phyloP scores from a whole-genome alignment of 2,113 vertebrate genomes.

The Nothoprocta pentlandii region DNA sequence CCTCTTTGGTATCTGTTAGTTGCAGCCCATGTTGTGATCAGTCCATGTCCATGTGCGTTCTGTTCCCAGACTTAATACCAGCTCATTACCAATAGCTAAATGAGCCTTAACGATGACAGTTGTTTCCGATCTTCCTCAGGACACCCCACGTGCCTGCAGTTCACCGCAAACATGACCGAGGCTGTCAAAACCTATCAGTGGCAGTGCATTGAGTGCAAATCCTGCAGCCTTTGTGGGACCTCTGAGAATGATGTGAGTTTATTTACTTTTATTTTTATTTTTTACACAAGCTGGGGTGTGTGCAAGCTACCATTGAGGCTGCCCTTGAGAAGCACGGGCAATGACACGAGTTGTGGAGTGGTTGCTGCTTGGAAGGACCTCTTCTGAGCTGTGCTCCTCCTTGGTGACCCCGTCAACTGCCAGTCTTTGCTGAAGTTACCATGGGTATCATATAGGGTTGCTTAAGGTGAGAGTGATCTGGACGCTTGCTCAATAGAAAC shows the following conservation, averaged over 20 bases:
- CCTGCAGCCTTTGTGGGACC: constrained; percentile 97
- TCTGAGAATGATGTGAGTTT: constrained; percentile 95
- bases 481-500: neutral
- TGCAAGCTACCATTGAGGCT: neutral
- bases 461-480: neutral
- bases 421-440: neutral
- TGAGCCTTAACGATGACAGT: constrained; percentile 43
- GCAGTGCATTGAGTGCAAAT: constrained; percentile 99
- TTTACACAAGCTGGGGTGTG: neutral
- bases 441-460: fast-evolving
- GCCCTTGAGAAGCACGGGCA: neutral
- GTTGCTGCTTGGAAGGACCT: neutral
- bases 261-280: constrained; percentile 24
- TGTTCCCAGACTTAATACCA: constrained; percentile 59
- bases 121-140: constrained; percentile 82
- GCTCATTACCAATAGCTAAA: neutral
- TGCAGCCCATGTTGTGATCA: constrained; percentile 75
- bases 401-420: neutral
- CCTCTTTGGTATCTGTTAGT: constrained; percentile 64
- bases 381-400: neutral
- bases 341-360: neutral
- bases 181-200: constrained; percentile 97
- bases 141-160: constrained; percentile 97
- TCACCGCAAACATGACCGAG: constrained; percentile 97
- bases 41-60: constrained; percentile 76